Base-by-base conservation (phyloP, 2,888 invertebrate species). In the Isotomurus palustris region DNA sequence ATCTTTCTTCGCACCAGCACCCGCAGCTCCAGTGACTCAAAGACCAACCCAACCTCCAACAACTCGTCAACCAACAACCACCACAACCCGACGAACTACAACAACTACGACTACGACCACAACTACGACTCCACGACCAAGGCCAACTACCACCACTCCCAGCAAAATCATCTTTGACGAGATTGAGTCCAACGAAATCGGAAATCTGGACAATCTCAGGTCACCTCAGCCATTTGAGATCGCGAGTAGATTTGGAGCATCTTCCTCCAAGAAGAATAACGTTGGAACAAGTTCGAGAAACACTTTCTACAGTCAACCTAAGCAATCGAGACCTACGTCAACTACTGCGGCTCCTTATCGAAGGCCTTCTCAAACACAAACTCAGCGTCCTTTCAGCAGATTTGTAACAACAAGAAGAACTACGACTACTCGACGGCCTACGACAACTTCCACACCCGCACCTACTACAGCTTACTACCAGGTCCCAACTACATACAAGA, bases 101-200 rank as follows among this genome's bases (percentile, higher is more conserved):
- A 43, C 43, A 3, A 53, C 44, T 17, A 44, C 43, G 17, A 55
- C 58, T 6, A 28, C 43, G 3, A 53, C 32, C 2, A 55, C 58
- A 1, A 59, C 66, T 12, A 61, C 57, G 8, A 54, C 56, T 10
- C 38, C 29, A 17, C 48, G 57, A 10, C 17, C 41, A 41, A 4
- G 24, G 28, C 53, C 5, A 40, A 47, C 3, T 51, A 58, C 40
- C 51, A 59, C 54, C 32, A 14, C 54, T 29, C 50, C 45, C 12
- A 52, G 56, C 8, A 52, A 58, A 45, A 64, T 65, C 10, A 41
- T 60, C 32, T 68, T 65, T 53, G 69, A 69, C 50, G 69, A 70
- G 40, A 64, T 69, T 38, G 69, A 69, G 22, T 63, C 66, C 2
- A 71, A 71, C 51, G 71, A 71, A 41, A 61, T 69, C 22, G 62